Evolutionary conservation across 1,140 invertebrate genomes (phyloP), one percentile per base, ranked within the genome.

Genomic region (Caenorhabditis briggsae): DNA sequence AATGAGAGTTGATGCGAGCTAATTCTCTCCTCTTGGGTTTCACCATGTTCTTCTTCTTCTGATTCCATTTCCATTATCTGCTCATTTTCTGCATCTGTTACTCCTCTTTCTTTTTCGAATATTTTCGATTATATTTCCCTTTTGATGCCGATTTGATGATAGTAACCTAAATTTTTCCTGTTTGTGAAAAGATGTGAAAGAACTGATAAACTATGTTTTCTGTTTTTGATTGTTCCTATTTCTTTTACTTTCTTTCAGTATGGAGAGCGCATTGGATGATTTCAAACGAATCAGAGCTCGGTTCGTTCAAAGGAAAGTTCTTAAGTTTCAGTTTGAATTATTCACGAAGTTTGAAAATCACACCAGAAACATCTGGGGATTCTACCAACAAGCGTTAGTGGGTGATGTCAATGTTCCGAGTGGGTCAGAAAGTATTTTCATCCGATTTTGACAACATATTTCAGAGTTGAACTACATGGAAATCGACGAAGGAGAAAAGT

Each of bases 401-500:
- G 89, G 89, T 33, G 84, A 89, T 59, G 61, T 89, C 33, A 89
- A 89, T 87, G 88, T 89, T 16, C 88, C 88, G 1, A 89, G 88
- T 89, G 50, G 85, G 70, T 78, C 23, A 65, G 41, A 23, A 64
- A 23, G 20, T 8, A 33, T 64, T 64, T 64, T n/a, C 5, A 3
- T 33, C 33, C 33, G 33, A 2, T 59, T 56, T 87, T 78, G 9
- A 41, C 14, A 20, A 0, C 83, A 8, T 33, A 50, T 61, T 88
- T 33, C 43, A 86, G 89, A 89, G 50, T 20, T 89, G 46, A 82
- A 88, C 58, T 89, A 88, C 58, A 89, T 89, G 89, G 84, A 85
- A 41, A 50, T 78, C n/a, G 88, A 89, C 25, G 83, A 88, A 46
- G 61, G 83, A 8, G 89, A 90, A 48, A 59, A 78, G 43, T 89